Percentiles rank a stretch among this genome's conserved stretches.
phyloP scores from a whole-genome alignment of 2,113 vertebrate species.

The Pangasianodon hypophthalmus region DNA sequence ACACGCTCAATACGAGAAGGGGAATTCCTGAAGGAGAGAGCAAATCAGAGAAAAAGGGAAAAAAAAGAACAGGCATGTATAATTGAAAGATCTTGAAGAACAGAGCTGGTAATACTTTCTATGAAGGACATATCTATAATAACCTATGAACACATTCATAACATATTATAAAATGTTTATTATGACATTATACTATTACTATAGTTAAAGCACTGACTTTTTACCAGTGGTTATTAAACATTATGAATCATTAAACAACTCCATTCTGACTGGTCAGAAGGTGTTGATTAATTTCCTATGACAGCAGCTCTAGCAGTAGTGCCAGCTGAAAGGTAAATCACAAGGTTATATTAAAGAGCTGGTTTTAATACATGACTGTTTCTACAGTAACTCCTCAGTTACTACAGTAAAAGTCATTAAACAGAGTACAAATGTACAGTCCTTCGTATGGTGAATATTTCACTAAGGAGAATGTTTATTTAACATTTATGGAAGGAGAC shows the following conservation, averaged over 20 bases:
- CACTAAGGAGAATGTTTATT: not conserved
- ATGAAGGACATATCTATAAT: not conserved
- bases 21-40: conserved; percentile 44
- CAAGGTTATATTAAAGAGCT: not conserved
- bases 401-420: not conserved
- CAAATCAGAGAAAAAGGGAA: conserved; percentile 34
- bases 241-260: not conserved
- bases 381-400: not conserved
- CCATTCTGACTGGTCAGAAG: not conserved
- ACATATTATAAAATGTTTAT: not conserved
- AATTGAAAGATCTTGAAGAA: conserved; percentile 2
- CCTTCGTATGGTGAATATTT: not conserved
- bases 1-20: conserved; percentile 50
- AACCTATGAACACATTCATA: not conserved
- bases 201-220: not conserved
- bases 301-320: not conserved
- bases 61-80: conserved; percentile 15
- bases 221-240: not conserved
- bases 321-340: not conserved
- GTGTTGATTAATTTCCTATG: not conserved
- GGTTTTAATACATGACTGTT: not conserved
- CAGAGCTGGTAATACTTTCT: not conserved
- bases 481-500: not conserved
- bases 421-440: not conserved
- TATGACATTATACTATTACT: not conserved